Conservation (phyloP, 2,888 invertebrate genomes). For the Patella caerulea region DNA sequence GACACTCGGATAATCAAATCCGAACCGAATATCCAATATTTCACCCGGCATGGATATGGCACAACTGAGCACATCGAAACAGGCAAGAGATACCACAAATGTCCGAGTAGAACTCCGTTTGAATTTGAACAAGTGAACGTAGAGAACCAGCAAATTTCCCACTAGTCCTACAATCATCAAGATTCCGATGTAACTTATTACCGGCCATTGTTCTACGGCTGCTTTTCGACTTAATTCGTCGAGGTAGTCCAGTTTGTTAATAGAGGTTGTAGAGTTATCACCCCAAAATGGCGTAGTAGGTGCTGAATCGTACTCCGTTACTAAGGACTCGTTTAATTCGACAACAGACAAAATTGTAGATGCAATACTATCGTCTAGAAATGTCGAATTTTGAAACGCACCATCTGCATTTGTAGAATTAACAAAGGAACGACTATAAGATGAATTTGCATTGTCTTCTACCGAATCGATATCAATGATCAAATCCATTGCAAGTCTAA, state of each 20-base stretch:
- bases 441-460: too few species aligned
- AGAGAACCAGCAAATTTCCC: constrained; percentile 52
- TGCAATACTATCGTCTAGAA: too few species aligned
- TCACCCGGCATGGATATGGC: constrained; percentile 51
- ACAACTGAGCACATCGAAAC: constrained; percentile 52
- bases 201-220: constrained; percentile 49
- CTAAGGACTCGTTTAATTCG: too few species aligned
- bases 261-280: too few species aligned
- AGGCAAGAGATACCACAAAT: constrained; percentile 53
- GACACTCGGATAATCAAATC: constrained; percentile 49
- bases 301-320: too few species aligned
- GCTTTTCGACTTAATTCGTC: constrained; percentile 42
- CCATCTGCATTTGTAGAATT: too few species aligned
- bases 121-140: constrained; percentile 50
- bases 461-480: too few species aligned
- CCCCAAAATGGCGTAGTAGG: too few species aligned
- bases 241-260: constrained; percentile 17
- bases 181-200: constrained; percentile 47
- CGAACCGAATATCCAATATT: constrained; percentile 51
- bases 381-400: too few species aligned
- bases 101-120: constrained; percentile 50
- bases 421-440: too few species aligned
- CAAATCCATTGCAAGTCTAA: too few species aligned
- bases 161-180: constrained; percentile 52
- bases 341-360: too few species aligned